Evolutionary conservation across 2,113 vertebrate genomes (phyloP).

Genomic region (Plecotus auritus): DNA sequence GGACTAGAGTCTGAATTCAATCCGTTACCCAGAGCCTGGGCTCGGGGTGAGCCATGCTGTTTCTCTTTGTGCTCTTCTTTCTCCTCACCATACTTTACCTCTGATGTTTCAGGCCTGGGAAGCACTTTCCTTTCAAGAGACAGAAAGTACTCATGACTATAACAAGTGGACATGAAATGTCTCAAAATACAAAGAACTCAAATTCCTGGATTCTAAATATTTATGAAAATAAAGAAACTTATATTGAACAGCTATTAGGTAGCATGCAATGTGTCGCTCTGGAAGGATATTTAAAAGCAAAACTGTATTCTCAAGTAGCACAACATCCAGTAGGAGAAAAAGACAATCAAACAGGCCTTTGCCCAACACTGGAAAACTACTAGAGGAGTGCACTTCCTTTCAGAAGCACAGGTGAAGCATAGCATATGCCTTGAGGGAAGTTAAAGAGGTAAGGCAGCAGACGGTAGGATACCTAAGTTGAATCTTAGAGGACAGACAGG

Average conservation of each 20-base stretch:
- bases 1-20: neutral
- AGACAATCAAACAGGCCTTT: neutral
- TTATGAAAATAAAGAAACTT: conserved; percentile 18
- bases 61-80: neutral
- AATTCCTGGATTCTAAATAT: neutral
- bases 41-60: neutral
- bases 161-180: neutral
- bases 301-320: neutral
- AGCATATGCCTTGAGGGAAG: neutral
- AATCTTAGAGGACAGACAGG: neutral
- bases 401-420: neutral
- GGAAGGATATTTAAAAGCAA: neutral
- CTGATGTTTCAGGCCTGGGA: neutral
- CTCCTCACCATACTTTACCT: neutral
- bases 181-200: neutral
- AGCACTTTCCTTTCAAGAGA: neutral
- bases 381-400: neutral
- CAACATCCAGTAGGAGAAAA: neutral
- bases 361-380: neutral
- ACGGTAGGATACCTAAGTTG: neutral
- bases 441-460: neutral
- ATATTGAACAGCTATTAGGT: neutral
- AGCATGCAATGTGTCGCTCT: neutral
- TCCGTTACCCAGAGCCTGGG: neutral
- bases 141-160: neutral